phyloP scores from a whole-genome alignment of 92 coral and sea anemone species.

The Paramuricea clavata region DNA sequence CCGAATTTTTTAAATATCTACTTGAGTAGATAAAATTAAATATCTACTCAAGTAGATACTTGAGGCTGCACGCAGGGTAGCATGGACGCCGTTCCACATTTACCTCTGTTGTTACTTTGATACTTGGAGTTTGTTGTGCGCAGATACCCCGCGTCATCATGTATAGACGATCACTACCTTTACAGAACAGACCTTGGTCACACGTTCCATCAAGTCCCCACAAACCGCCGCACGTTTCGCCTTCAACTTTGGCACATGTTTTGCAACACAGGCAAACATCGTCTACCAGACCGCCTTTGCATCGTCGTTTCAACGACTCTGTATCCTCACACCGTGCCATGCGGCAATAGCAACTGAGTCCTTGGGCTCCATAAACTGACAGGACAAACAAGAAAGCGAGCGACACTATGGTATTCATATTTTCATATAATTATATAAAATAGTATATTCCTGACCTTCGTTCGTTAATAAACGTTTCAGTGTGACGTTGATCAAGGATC shows the following conservation, averaged over 20 bases:
- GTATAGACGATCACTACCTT: not conserved
- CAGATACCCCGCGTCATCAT: not conserved
- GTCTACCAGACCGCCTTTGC: slow-evolving; percentile 1
- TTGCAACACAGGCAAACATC: slow-evolving; percentile 1
- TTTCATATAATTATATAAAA: not conserved
- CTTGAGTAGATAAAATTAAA: no score
- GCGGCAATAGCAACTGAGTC: not conserved
- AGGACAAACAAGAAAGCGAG: not conserved
- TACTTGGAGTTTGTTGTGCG: no score
- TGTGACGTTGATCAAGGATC: not conserved
- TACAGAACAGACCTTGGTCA: not conserved
- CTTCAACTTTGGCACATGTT: slow-evolving; percentile 10
- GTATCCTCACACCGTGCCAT: not conserved
- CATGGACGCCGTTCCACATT: no score
- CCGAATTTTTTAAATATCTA: no score
- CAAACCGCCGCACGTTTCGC: not conserved
- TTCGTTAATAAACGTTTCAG: not conserved
- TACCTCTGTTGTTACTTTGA: no score
- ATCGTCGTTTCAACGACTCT: not conserved
- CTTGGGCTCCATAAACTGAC: not conserved
- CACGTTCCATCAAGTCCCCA: not conserved
- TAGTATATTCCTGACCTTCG: not conserved
- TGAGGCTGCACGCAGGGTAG: no score
- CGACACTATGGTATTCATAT: not conserved
- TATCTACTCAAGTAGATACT: no score